phyloP scores from a whole-genome alignment of 2,113 vertebrate genomes.

The Nothoprocta pentlandii region DNA sequence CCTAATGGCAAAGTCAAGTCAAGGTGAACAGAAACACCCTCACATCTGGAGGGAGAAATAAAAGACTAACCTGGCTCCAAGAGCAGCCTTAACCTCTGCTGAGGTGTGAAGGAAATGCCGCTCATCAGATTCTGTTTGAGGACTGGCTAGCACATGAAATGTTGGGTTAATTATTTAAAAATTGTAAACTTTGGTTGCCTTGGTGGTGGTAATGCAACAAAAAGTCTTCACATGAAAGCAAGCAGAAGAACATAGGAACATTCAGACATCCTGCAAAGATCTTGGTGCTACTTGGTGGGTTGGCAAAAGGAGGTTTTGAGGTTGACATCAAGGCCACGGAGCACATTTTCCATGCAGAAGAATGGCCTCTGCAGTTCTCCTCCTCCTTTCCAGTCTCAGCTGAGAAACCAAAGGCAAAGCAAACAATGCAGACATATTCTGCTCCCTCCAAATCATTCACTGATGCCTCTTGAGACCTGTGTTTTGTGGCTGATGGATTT shows the following conservation, averaged over 20 bases:
- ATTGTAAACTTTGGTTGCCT: background rate
- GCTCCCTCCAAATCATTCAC: background rate
- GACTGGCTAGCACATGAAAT: background rate
- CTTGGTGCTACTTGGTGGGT: background rate
- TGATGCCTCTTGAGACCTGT: background rate
- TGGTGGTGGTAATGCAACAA: background rate
- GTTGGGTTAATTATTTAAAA: background rate
- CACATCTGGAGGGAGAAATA: background rate
- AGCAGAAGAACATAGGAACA: background rate
- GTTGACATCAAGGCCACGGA: background rate
- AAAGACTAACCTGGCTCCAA: background rate
- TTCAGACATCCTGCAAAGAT: background rate
- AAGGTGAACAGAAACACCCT: constrained; percentile 16
- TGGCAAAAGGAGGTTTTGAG: background rate
- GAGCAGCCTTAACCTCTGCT: background rate
- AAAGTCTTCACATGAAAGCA: background rate
- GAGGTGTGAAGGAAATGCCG: background rate
- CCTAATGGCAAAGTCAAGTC: constrained; percentile 32
- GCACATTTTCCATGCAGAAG: background rate
- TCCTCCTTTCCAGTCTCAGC: background rate
- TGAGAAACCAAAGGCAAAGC: background rate
- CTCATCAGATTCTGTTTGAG: background rate
- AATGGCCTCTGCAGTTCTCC: background rate
- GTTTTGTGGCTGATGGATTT: background rate
- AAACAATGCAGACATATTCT: background rate